phyloP scores from a whole-genome alignment of 2,888 invertebrate species.

The Neoitamus cyanurus region DNA sequence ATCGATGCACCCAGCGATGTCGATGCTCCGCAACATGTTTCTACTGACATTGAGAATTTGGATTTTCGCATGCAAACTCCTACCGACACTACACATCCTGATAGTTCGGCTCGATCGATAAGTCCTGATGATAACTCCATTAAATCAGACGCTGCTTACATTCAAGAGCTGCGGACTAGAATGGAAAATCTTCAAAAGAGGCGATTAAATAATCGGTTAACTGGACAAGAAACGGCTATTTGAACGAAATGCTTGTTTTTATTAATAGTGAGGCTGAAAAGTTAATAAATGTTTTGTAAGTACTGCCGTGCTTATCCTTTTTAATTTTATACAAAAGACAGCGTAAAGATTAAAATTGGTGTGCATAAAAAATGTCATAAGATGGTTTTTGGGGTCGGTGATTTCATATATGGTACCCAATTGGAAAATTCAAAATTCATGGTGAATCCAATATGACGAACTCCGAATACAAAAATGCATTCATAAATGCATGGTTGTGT shows the following conservation, averaged over 20 bases:
- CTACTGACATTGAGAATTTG: not conserved
- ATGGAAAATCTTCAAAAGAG: conserved; percentile 9
- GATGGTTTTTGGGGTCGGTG: too few species aligned
- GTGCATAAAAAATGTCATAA: too few species aligned
- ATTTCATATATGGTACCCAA: too few species aligned
- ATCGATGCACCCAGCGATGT: not conserved
- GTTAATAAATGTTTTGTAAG: not conserved
- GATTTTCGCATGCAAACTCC: conserved; percentile 24
- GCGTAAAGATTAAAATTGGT: too few species aligned
- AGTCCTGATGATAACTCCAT: conserved; percentile 9
- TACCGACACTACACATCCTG: conserved; percentile 10
- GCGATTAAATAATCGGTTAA: not conserved
- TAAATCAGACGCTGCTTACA: conserved; percentile 14
- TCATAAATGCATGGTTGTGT: too few species aligned
- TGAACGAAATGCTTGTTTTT: not conserved
- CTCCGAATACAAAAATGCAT: too few species aligned
- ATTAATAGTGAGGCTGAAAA: not conserved
- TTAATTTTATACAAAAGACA: not conserved
- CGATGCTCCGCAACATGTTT: not conserved
- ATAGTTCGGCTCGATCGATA: conserved; percentile 2
- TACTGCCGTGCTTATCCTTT: not conserved
- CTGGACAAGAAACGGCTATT: conserved; percentile 11
- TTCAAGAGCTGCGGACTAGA: not conserved
- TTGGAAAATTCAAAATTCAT: too few species aligned
- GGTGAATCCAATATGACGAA: too few species aligned